phyloP scores from a whole-genome alignment of 1,140 invertebrate genomes.

The Atta texana region DNA sequence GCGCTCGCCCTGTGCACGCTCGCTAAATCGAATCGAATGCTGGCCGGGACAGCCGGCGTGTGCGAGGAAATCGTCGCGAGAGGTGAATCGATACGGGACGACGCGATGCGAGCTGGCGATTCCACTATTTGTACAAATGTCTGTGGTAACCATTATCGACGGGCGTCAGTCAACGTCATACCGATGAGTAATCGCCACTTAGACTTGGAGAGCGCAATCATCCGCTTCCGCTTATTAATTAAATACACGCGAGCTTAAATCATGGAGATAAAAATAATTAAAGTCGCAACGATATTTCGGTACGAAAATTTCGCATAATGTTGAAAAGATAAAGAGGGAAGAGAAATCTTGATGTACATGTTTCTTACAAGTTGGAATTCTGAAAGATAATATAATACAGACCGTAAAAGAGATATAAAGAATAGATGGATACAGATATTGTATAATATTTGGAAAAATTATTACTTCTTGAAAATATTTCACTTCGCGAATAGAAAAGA shows the following conservation, averaged over 20 bases:
- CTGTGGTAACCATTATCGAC: conserved; percentile 26
- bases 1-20: conserved; percentile 67
- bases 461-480: neutral
- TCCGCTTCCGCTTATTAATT: conserved; percentile 27
- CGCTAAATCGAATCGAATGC: conserved; percentile 75
- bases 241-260: neutral
- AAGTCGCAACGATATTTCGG: neutral
- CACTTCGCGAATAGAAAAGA: neutral
- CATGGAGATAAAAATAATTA: neutral
- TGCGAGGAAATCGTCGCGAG: conserved; percentile 59
- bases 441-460: neutral
- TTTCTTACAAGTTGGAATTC: neutral
- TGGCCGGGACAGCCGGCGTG: conserved; percentile 54
- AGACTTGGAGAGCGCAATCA: neutral
- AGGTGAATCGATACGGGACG: conserved; percentile 40
- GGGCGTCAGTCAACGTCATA: conserved; percentile 14
- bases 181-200: neutral
- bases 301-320: neutral
- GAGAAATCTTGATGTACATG: neutral
- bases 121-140: conserved; percentile 36
- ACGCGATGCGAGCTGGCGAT: neutral
- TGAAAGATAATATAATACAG: neutral
- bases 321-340: neutral
- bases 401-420: neutral
- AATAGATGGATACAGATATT: neutral